Percentiles rank a stretch among this genome's conserved stretches.
phyloP scores from a whole-genome alignment of 2,113 vertebrate species.

The Dendropsophus ebraccatus region DNA sequence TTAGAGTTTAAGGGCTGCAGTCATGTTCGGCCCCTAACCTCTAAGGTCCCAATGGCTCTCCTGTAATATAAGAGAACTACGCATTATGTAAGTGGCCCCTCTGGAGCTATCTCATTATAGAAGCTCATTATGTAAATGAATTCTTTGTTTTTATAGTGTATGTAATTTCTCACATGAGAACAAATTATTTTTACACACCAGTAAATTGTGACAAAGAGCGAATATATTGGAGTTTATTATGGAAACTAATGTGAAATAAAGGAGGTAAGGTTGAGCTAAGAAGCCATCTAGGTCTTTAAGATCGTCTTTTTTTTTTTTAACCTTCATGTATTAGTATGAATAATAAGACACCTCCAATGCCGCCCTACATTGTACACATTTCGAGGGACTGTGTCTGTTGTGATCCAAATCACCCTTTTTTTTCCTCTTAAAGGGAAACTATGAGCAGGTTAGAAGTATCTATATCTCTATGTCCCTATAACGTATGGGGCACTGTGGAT shows the following conservation, averaged over 20 bases:
- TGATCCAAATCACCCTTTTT: no score
- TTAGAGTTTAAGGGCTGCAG: neutral
- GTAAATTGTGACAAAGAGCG: neutral
- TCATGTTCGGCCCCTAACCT: neutral
- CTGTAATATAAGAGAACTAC: neutral
- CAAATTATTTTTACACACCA: constrained; percentile 1
- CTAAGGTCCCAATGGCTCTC: neutral
- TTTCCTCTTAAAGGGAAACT: no score
- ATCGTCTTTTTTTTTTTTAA: neutral
- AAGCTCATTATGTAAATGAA: neutral
- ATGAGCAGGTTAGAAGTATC: no score
- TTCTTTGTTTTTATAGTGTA: neutral
- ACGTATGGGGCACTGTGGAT: no score
- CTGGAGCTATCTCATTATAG: neutral
- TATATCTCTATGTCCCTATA: no score
- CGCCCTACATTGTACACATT: no score
- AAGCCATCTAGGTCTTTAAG: neutral
- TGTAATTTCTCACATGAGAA: neutral
- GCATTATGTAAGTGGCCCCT: neutral
- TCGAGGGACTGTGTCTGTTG: no score
- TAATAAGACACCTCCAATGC: no score
- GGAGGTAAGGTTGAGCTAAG: neutral
- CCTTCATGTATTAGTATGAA: no score
- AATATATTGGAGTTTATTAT: neutral
- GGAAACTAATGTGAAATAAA: neutral